A percentile compares a stretch with the other conserved stretches of the same genome.
phyloP scores from a whole-genome alignment of 2,113 vertebrate genomes.

The human (Homo sapiens) region GRCh38 chr7:51010501-51011000 shows the following conservation, averaged over 20 bases:
- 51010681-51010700: fast-evolving
- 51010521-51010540: fast-evolving
- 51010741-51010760: not conserved
- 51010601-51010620: not conserved
- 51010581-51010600: not conserved
- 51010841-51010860: not conserved
- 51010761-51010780: not conserved
- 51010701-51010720: not conserved
- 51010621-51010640: not conserved
- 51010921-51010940: not conserved
- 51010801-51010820: not conserved
- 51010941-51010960: not conserved
- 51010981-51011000: fast-evolving
- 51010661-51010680: not conserved
- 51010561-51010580: fast-evolving
- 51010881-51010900: not conserved
- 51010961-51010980: too few relatives aligned
- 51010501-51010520: not conserved
- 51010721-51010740: not conserved
- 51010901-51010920: fast-evolving
- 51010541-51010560: not conserved
- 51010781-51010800: not conserved
- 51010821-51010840: fast-evolving
- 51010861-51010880: not conserved
- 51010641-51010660: not conserved